Conservation (phyloP, 2,797 vertebrate genomes). For the Enteromius unitaeniatus region DNA sequence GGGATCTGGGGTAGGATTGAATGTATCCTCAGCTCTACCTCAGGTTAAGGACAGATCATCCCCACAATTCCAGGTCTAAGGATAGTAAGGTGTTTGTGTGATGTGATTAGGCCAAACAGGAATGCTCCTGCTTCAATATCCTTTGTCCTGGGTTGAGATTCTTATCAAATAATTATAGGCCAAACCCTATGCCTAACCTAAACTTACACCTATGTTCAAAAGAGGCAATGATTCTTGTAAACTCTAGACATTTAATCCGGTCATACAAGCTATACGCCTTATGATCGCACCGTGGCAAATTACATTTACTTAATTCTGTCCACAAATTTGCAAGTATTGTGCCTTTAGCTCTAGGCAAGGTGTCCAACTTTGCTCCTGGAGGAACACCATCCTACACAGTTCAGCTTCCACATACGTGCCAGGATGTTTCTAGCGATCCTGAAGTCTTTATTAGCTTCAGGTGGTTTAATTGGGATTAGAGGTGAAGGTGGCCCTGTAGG, state of each 20-base stretch:
- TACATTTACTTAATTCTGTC: not conserved
- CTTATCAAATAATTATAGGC: not conserved
- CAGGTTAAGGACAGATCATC: conserved; percentile 32
- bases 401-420: not conserved
- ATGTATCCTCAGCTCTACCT: conserved; percentile 12
- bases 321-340: not conserved
- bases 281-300: not conserved
- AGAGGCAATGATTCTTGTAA: not conserved
- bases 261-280: not conserved
- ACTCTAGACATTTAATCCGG: not conserved
- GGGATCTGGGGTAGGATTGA: conserved; percentile 45
- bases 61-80: not conserved
- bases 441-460: not conserved
- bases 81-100: not conserved
- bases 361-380: not conserved
- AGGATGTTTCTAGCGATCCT: not conserved
- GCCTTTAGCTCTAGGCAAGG: not conserved
- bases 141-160: not conserved
- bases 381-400: not conserved
- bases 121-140: not conserved
- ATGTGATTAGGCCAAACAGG: conserved; percentile 4
- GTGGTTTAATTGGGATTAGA: not conserved
- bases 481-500: too few species aligned
- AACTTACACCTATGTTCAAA: not conserved
- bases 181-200: not conserved